Evolutionary conservation across 2,888 invertebrate genomes (phyloP).

Genomic region (Ophonus ardosiacus): DNA sequence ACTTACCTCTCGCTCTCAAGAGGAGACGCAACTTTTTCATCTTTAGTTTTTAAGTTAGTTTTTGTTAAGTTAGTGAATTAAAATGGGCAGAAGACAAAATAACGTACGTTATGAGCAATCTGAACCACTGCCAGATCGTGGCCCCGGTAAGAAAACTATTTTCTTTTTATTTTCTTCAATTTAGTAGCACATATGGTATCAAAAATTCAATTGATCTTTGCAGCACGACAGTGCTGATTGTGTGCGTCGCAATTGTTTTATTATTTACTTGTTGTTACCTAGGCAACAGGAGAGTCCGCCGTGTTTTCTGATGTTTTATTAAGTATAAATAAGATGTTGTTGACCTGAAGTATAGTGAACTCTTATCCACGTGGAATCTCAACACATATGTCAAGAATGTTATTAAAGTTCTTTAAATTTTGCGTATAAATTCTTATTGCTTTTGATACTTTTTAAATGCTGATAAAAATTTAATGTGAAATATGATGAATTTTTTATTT

Average conservation of each 20-base stretch:
- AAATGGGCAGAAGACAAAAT: slow-evolving; percentile 76
- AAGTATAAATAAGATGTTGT: slow-evolving; percentile 19
- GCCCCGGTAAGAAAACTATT: slow-evolving; percentile 76
- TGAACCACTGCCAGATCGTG: slow-evolving; percentile 76
- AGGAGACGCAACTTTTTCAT: slow-evolving; percentile 42
- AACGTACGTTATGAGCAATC: slow-evolving; percentile 69
- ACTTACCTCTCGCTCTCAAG: slow-evolving; percentile 58
- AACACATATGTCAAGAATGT: slow-evolving; percentile 37
- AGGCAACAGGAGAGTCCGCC: background rate
- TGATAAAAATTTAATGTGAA: background rate
- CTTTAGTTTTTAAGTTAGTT: slow-evolving; percentile 46
- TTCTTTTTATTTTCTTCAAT: slow-evolving; percentile 51
- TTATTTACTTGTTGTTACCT: slow-evolving; percentile 29
- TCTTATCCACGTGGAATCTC: slow-evolving; percentile 31
- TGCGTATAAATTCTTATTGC: background rate
- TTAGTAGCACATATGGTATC: slow-evolving; percentile 59
- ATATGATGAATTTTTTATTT: background rate
- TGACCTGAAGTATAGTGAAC: slow-evolving; percentile 29
- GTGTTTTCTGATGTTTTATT: slow-evolving; percentile 3
- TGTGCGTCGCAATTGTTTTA: slow-evolving; percentile 34
- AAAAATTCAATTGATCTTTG: slow-evolving; percentile 17
- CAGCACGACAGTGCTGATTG: slow-evolving; percentile 1
- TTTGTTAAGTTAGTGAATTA: slow-evolving; percentile 65
- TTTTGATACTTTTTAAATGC: background rate
- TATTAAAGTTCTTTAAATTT: background rate